A percentile compares a stretch with the other conserved stretches of the same genome.
These are phyloP conservation scores for Steinernema feltiae DNA, from an alignment of 1,140 invertebrate species.

Conservation along the genomic window DNA sequence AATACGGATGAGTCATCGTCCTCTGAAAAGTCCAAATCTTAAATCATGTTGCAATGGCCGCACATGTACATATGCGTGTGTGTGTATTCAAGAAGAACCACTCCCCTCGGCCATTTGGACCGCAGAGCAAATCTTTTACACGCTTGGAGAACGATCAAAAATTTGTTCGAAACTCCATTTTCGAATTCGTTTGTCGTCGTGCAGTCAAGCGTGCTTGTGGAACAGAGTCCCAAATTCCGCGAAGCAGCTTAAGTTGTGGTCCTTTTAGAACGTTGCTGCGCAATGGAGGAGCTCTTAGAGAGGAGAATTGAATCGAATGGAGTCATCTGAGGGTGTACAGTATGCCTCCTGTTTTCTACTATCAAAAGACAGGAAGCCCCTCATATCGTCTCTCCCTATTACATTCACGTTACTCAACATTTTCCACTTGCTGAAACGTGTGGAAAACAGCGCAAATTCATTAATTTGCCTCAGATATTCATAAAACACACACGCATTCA, in stretches of 20 bases:
- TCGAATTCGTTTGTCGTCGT: slow-evolving; percentile 15
- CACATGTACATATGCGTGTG: not conserved
- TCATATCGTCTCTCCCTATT: no score
- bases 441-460: no score
- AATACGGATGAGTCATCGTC: not conserved
- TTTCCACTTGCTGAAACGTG: no score
- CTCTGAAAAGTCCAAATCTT: not conserved
- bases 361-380: no score
- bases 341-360: no score
- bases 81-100: not conserved
- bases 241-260: not conserved
- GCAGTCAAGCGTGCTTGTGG: not conserved
- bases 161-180: slow-evolving; percentile 11
- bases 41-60: not conserved
- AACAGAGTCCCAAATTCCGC: not conserved
- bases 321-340: no score
- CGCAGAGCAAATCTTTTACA: slow-evolving; percentile 9
- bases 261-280: no score
- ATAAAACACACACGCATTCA: not conserved
- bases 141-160: slow-evolving; percentile 13
- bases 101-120: not conserved
- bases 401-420: no score
- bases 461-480: no score
- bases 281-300: no score
- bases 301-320: no score